Base-by-base conservation (phyloP, 2,113 vertebrate species). In the Lophochroa leadbeateri region DNA sequence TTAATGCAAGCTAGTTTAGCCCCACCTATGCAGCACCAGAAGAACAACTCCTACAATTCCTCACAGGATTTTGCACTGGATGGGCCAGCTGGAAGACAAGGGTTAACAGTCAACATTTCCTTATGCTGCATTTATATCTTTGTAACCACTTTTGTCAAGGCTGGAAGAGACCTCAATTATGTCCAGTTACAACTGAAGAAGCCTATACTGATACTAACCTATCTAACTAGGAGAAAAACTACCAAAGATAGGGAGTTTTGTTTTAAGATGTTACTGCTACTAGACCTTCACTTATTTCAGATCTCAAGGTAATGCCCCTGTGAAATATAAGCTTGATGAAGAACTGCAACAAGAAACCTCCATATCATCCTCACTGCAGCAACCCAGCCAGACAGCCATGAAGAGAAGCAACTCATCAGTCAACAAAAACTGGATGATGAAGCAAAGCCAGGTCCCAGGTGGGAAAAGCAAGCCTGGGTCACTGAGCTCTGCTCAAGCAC, bases 331-430 rank as follows among this genome's bases (percentile, higher is more conserved):
- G 20, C 19, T n/a, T 81, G 57, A 70, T 24, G 17, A 69, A 71
- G 67, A 60, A 33, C 9, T 5, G 15, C 0, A 5, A 68, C n/a
- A 43, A 82, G 31, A 82, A 89, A 41, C 28, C 37, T 79, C n/a
- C 1, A 0, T 46, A 43, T 19, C 27, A 23, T 21, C 11, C 27
- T 35, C 19, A 43, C 9, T 1, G 0, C 16, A n/a, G 49, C 53
- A 69, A 55, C 11, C 61, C 47, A 70, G 43, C 55, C 50, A 75
- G 55, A 75, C 10, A 41, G 23, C n/a, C 27, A 27, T 1, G 4
- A 52, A 47, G 17, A 58, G 39, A 79, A 92, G 67, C 18, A 63
- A 70, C 31, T n/a, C 17, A 58, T 24, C 25, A 17, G 39, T 52
- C 44, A 79, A 60, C 27, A 69, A 37, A 50, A 86, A 57, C 8